Base-by-base conservation (phyloP, 35 echinoderm and acorn worm genomes). In the Apostichopus japonicus region DNA sequence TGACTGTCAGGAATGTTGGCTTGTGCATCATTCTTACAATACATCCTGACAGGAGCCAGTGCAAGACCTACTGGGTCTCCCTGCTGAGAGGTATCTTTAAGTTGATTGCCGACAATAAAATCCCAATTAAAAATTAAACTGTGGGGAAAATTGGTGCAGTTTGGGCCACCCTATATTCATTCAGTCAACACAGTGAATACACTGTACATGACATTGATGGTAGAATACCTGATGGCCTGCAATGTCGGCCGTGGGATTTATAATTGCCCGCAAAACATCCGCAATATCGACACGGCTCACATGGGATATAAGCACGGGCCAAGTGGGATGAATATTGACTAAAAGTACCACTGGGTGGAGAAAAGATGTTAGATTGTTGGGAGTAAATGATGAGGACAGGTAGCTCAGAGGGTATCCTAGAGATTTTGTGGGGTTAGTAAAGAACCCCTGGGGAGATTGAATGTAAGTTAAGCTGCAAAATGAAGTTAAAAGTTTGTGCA, bases 71-170 rank as follows among this genome's bases (percentile, higher is more conserved):
- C 79, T 83, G 79, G 55, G 79, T 21, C 56, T 83, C 79, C 79
- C 79, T 54, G 51, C 79, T 54, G 79, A 54, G 79, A 6, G 16
- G 54, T 57, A 84, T 84, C 81, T 84, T 84, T 62, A 84, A 84
- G 81, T 84, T 84, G 81, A 84, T 84, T 84, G 81, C 81, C 81
- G 81, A 84, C 81, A 84, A 84, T 84, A 84, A 84, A 84, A 84
- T 84, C 81, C 54, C 81, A 84, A 84, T 84, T 84, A 84, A 84
- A 84, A 84, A 84, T 84, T 84, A 84, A 84, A 84, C 81, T 84
- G 81, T 57, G 81, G 54, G 81, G 53, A 57, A 58, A 84, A 84
- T 10, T 23, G 14, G 81, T 5, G n/a, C 4, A 19, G 17, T 10
- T 56, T 15, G 4, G 54, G 81, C 81, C 81, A 84, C 81, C 81